Conservation (phyloP, 2,113 vertebrate genomes). For the Machaerirhynchus nigripectus region DNA sequence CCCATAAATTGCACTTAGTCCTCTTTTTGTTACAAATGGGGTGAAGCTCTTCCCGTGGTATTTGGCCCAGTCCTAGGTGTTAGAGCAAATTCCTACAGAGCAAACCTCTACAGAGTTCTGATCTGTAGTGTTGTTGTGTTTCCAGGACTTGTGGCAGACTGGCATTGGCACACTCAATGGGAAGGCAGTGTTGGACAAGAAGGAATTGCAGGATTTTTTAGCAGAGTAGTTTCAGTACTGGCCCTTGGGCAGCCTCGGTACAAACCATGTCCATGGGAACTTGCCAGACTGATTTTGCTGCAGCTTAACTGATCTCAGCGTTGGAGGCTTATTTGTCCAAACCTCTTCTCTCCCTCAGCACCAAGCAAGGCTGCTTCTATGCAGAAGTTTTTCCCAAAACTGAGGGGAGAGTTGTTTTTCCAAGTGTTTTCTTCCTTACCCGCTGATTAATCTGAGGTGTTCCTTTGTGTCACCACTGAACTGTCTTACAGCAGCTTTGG, state of each 20-base stretch:
- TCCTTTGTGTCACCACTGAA: not conserved
- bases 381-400: not conserved
- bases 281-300: not conserved
- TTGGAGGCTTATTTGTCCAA: not conserved
- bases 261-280: not conserved
- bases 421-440: not conserved
- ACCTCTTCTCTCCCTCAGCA: not conserved
- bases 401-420: not conserved
- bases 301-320: not conserved
- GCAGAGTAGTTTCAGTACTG: not conserved
- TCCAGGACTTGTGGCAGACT: not conserved
- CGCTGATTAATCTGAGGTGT: not conserved
- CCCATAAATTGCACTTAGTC: not conserved
- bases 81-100: not conserved
- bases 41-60: not conserved
- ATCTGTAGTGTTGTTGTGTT: not conserved
- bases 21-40: not conserved
- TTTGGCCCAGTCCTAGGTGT: not conserved
- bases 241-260: not conserved
- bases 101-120: not conserved
- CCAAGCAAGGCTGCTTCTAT: not conserved
- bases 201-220: not conserved
- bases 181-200: not conserved
- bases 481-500: not conserved
- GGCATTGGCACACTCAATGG: not conserved